Evolutionary conservation across 2,888 invertebrate species (phyloP).

Genomic region (Drosophila lacicola): DNA sequence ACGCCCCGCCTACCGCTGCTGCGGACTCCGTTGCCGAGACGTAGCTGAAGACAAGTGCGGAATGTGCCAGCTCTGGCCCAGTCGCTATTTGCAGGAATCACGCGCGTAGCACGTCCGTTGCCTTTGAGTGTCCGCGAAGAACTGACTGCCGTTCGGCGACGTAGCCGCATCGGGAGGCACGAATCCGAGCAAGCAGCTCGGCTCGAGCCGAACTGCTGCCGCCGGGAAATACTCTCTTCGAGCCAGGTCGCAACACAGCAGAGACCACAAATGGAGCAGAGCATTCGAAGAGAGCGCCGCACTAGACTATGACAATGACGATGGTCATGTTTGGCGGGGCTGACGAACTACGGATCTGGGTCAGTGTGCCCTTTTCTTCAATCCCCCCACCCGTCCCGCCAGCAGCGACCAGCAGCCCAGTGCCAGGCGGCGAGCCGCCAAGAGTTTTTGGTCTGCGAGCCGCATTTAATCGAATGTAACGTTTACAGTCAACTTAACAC

Average conservation of each 20-base stretch:
- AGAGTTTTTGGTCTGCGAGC: constrained; percentile 48
- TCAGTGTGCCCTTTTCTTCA: constrained; percentile 43
- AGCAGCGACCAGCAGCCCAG: background rate
- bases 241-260: constrained; percentile 20
- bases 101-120: constrained; percentile 51
- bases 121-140: constrained; percentile 40
- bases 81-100: constrained; percentile 10
- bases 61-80: constrained; percentile 12
- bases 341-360: constrained; percentile 67
- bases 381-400: background rate
- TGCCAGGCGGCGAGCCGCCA: constrained; percentile 43
- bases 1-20: constrained; percentile 23
- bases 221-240: constrained; percentile 61
- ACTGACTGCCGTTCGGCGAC: constrained; percentile 32
- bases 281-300: constrained; percentile 25
- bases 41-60: constrained; percentile 26
- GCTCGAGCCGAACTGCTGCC: constrained; percentile 8
- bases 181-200: constrained; percentile 13
- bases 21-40: constrained; percentile 13
- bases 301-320: constrained; percentile 5
- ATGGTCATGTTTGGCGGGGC: constrained; percentile 23
- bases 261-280: constrained; percentile 8
- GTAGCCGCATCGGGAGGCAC: constrained; percentile 2
- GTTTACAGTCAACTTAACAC: constrained; percentile 76
- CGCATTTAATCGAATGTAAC: constrained; percentile 78